Evolutionary conservation across 2,888 invertebrate species (phyloP).

Genomic region (Diachrysia chrysitis): DNA sequence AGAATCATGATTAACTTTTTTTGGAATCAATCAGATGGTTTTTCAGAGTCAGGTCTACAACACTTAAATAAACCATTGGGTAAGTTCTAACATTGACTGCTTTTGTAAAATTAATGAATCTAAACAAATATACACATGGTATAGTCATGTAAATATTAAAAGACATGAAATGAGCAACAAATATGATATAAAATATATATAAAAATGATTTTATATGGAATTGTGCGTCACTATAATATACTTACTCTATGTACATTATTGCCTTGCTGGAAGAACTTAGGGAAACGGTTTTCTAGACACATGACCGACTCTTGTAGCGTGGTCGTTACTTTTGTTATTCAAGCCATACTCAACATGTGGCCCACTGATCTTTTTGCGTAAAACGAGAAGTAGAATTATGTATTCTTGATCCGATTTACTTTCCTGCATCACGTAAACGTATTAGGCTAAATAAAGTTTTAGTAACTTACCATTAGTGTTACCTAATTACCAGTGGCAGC

Average conservation of each 20-base stretch:
- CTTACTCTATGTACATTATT: conserved; percentile 63
- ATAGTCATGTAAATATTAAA: conserved; percentile 18
- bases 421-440: conserved; percentile 1
- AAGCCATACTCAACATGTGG: not conserved
- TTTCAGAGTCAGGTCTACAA: not conserved
- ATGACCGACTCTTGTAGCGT: conserved; percentile 2
- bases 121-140: conserved; percentile 17
- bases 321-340: not conserved
- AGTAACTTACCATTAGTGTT: not conserved
- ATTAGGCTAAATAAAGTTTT: not conserved
- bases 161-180: conserved; percentile 32
- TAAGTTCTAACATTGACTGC: not conserved
- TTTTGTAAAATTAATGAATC: not conserved
- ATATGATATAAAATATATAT: not conserved
- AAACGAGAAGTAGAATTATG: not conserved
- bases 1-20: no score
- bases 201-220: conserved; percentile 18
- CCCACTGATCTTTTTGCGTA: not conserved
- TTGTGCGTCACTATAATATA: conserved; percentile 44
- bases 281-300: conserved; percentile 29
- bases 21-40: no score
- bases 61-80: not conserved
- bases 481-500: not conserved
- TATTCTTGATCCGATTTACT: not conserved
- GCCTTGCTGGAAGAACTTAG: conserved; percentile 46